Conservation (phyloP, 2,113 vertebrate genomes). For the Sinocyclocheilus maitianheensis region DNA sequence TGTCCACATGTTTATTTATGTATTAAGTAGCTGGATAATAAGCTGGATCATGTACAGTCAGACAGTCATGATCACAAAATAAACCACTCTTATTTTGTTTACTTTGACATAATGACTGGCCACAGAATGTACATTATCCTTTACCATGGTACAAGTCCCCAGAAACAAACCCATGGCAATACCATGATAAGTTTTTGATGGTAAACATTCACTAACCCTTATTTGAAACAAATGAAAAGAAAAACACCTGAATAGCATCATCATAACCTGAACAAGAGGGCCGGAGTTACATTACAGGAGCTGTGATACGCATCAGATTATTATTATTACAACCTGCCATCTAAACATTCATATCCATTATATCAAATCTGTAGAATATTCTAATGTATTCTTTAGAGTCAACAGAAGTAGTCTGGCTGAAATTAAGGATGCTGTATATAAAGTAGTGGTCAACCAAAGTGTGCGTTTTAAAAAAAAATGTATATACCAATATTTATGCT, state of each 20-base stretch:
- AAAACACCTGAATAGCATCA: background rate
- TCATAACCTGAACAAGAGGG: background rate
- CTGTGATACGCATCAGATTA: background rate
- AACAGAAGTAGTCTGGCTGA: background rate
- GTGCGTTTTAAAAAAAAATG: no score
- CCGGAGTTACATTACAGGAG: background rate
- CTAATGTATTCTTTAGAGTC: background rate
- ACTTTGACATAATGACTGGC: background rate
- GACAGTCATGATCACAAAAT: background rate
- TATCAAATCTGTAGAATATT: background rate
- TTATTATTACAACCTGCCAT: background rate
- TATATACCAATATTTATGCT: background rate
- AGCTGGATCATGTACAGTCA: background rate
- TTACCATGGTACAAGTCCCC: background rate
- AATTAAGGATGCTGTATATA: background rate
- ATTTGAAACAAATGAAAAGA: background rate
- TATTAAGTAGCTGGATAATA: background rate
- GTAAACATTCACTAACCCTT: background rate
- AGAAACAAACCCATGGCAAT: background rate
- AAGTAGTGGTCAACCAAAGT: background rate
- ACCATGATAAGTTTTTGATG: background rate
- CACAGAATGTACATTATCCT: background rate
- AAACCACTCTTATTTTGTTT: background rate
- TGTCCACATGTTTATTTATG: conserved; percentile 3
- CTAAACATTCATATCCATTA: background rate